phyloP scores from a whole-genome alignment of 1,140 invertebrate genomes.

The Tetragonula clypearis region DNA sequence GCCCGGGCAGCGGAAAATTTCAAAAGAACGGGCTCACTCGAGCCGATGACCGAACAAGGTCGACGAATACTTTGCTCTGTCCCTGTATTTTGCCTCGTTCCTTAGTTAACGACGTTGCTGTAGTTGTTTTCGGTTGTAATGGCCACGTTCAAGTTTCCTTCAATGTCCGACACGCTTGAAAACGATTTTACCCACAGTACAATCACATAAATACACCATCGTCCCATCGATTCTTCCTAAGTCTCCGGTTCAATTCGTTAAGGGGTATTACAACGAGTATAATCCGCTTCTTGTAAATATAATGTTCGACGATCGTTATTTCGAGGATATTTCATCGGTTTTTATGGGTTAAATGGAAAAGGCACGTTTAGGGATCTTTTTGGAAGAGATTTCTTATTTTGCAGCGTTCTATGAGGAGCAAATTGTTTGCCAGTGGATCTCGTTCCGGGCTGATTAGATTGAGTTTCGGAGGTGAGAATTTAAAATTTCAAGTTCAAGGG shows the following conservation, averaged over 20 bases:
- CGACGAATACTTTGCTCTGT: conserved; percentile 46
- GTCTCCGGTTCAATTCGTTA: too few relatives aligned
- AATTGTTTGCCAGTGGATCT: too few relatives aligned
- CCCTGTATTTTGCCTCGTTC: conserved; percentile 39
- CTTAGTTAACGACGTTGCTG: conserved; percentile 43
- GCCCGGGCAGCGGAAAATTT: conserved; percentile 31
- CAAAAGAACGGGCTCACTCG: conserved; percentile 33
- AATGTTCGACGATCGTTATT: not conserved
- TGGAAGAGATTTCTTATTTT: not conserved
- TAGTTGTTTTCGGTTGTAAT: conserved; percentile 3
- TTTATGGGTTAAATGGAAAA: not conserved
- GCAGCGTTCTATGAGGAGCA: not conserved
- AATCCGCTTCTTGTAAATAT: too few relatives aligned
- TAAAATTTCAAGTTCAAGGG: not conserved
- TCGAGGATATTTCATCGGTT: not conserved
- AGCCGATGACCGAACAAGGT: conserved; percentile 75
- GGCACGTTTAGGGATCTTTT: not conserved
- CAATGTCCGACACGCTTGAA: not conserved
- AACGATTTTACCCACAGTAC: not conserved
- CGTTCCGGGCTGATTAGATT: not conserved
- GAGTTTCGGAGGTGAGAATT: not conserved
- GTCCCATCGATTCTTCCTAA: not conserved
- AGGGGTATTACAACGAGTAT: too few relatives aligned
- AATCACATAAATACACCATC: not conserved
- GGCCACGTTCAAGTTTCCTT: conserved; percentile 33